Percentiles rank a stretch among this genome's conserved stretches.
Conservation (phyloP, 2,113 vertebrate genomes). For the Ochotona curzoniae region DNA sequence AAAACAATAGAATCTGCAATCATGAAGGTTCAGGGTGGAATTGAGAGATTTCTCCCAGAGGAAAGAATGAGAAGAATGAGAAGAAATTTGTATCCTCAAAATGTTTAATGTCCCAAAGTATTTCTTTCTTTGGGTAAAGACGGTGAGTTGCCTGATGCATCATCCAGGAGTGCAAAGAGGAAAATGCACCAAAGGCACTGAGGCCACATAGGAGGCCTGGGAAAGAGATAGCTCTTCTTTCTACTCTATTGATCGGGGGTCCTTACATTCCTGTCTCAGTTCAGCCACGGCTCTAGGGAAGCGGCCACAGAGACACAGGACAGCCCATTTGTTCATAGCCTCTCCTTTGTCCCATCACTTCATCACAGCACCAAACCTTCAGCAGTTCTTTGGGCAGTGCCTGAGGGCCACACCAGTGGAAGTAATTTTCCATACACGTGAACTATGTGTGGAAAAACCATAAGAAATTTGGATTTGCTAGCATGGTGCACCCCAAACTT, state of each 20-base stretch:
- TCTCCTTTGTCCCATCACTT: neutral
- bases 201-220: neutral
- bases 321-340: fast-evolving
- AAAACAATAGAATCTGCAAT: neutral
- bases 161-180: neutral
- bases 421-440: neutral
- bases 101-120: neutral
- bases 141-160: neutral
- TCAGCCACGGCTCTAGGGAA: neutral
- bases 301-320: fast-evolving
- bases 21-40: too few species aligned
- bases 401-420: neutral
- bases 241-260: fast-evolving
- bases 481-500: neutral
- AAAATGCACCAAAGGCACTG: neutral
- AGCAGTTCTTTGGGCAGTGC: neutral
- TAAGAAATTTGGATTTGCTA: neutral
- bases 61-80: neutral
- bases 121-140: neutral
- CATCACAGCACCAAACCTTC: neutral
- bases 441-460: neutral
- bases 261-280: fast-evolving
- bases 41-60: neutral
- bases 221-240: neutral
- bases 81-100: neutral